Evolutionary conservation across 2,797 vertebrate genomes (phyloP).

Genomic region (Manis crassicaudata): DNA sequence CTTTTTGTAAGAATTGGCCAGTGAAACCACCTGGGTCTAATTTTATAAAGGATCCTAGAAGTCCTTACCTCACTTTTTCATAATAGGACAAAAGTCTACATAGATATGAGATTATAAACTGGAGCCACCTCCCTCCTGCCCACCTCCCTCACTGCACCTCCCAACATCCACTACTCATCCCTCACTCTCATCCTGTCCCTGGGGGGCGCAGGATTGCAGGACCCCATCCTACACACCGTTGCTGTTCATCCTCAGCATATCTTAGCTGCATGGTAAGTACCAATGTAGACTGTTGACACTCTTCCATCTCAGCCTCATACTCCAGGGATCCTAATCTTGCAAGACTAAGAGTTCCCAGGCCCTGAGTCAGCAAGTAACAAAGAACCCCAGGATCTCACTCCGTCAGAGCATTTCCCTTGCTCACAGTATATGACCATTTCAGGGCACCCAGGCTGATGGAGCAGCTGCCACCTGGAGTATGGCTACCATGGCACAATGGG

Average conservation of each 20-base stretch:
- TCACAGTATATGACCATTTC: neutral
- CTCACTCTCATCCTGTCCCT: neutral
- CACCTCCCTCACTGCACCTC: no score
- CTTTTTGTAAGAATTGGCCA: neutral
- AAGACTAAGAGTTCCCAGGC: neutral
- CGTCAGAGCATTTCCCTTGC: neutral
- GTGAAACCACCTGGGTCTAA: neutral
- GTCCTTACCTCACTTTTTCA: neutral
- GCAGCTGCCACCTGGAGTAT: neutral
- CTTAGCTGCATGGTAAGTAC: no score
- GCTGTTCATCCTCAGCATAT: no score
- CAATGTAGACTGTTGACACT: neutral
- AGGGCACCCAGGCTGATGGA: neutral
- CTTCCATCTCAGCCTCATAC: neutral
- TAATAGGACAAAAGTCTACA: neutral
- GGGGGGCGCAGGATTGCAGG: accelerated
- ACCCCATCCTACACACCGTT: neutral
- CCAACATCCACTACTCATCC: no score
- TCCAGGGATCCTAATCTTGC: neutral
- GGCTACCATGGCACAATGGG: no score
- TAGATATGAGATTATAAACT: neutral
- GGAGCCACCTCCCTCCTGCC: no score
- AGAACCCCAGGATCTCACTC: neutral
- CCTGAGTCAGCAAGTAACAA: neutral
- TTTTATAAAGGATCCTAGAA: conserved; percentile 28